Conservation (phyloP, 2,888 invertebrate species). For the Malacosoma neustria region DNA sequence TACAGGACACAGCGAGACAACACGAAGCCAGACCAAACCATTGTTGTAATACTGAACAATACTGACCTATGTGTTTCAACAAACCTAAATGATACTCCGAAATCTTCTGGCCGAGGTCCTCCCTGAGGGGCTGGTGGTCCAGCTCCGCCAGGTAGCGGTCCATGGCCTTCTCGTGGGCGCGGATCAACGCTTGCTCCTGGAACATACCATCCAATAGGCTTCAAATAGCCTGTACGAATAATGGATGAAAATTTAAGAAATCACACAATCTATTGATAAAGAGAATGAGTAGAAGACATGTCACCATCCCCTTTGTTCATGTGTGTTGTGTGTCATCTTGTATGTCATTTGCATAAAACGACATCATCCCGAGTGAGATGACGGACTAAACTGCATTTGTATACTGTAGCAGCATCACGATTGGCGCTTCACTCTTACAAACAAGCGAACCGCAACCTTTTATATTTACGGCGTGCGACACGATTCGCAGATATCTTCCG, state of each 20-base stretch:
- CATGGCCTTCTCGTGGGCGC: constrained; percentile 46
- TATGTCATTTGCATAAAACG: too few species aligned
- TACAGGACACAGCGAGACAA: neutral
- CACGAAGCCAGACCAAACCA: neutral
- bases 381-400: neutral
- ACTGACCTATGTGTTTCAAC: constrained; percentile 28
- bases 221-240: too few species aligned
- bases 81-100: constrained; percentile 46
- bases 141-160: constrained; percentile 31
- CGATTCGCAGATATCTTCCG: too few species aligned
- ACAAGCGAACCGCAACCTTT: neutral
- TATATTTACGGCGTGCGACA: too few species aligned
- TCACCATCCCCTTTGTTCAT: too few species aligned
- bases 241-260: too few species aligned
- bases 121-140: constrained; percentile 25
- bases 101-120: constrained; percentile 40
- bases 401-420: neutral
- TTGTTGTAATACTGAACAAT: neutral
- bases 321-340: too few species aligned
- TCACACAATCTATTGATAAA: too few species aligned
- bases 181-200: constrained; percentile 48
- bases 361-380: too few species aligned
- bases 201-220: too few species aligned
- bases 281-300: too few species aligned
- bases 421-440: neutral